A percentile compares a stretch with the other conserved stretches of the same genome.
Evolutionary conservation across 2,113 vertebrate genomes (phyloP).

Genomic region (Mixornis gularis): DNA sequence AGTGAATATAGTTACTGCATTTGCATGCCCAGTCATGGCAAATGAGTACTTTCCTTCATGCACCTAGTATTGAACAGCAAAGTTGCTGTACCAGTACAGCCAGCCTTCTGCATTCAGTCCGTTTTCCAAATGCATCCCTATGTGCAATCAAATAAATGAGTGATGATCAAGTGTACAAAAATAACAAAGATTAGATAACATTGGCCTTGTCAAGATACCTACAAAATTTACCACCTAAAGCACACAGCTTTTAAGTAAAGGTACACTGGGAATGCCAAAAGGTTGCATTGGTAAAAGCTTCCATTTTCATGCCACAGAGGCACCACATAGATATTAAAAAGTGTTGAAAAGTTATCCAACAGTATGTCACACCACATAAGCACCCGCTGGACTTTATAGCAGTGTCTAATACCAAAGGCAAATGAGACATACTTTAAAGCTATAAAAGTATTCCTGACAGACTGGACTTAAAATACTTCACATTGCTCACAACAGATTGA

Average conservation of each 20-base stretch:
- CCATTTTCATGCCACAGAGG: not conserved
- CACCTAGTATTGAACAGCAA: not conserved
- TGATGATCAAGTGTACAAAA: not conserved
- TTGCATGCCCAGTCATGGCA: not conserved
- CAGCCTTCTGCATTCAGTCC: not conserved
- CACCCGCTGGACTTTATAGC: not conserved
- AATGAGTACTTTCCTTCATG: rapidly evolving
- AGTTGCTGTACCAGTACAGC: not conserved
- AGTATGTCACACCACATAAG: not conserved
- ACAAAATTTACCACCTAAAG: not conserved
- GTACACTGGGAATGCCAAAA: not conserved
- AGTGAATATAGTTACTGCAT: not conserved
- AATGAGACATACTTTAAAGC: not conserved
- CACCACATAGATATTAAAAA: not conserved
- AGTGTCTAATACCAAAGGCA: not conserved
- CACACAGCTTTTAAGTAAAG: not conserved
- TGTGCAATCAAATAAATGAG: not conserved
- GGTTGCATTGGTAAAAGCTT: not conserved
- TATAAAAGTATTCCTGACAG: not conserved
- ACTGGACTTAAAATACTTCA: not conserved
- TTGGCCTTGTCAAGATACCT: not conserved
- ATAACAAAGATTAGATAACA: not conserved
- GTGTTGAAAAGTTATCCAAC: not conserved
- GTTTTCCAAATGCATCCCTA: not conserved
- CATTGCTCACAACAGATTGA: not conserved